A percentile compares a stretch with the other conserved stretches of the same genome.
These are phyloP conservation scores for Belonocnema kinseyi DNA, from an alignment of 1,140 invertebrate genomes.

Conservation along the genomic window DNA sequence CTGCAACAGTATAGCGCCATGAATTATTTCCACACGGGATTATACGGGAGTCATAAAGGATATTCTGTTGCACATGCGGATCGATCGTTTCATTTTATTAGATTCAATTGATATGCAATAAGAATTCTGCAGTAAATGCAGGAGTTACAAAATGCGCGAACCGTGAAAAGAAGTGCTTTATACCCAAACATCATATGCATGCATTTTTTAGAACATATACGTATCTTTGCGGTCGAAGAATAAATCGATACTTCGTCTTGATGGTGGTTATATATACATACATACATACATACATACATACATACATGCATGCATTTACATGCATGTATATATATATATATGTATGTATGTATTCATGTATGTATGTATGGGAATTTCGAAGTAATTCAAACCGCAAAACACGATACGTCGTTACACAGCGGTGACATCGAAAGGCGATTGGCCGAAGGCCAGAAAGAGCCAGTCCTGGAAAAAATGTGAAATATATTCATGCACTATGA, in stretches of 20 bases:
- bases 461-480: not conserved
- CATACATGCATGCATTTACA: not conserved
- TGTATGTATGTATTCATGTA: too few species aligned
- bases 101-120: not conserved
- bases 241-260: slow-evolving; percentile 20
- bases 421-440: slow-evolving; percentile 14
- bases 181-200: not conserved
- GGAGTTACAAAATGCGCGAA: slow-evolving; percentile 6
- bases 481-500: not conserved
- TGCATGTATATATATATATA: not conserved
- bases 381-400: slow-evolving; percentile 28
- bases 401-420: slow-evolving; percentile 11
- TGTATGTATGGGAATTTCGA: slow-evolving; percentile 15
- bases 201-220: not conserved
- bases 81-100: not conserved
- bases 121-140: not conserved
- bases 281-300: too few species aligned
- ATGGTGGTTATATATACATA: too few species aligned
- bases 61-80: not conserved
- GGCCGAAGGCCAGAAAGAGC: slow-evolving; percentile 4
- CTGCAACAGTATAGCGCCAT: too few species aligned
- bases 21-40: too few species aligned
- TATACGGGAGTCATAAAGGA: not conserved
- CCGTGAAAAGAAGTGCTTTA: slow-evolving; percentile 21
- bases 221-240: slow-evolving; percentile 19